phyloP scores from a whole-genome alignment of 2,797 vertebrate species.

The Onychomys arenicola region DNA sequence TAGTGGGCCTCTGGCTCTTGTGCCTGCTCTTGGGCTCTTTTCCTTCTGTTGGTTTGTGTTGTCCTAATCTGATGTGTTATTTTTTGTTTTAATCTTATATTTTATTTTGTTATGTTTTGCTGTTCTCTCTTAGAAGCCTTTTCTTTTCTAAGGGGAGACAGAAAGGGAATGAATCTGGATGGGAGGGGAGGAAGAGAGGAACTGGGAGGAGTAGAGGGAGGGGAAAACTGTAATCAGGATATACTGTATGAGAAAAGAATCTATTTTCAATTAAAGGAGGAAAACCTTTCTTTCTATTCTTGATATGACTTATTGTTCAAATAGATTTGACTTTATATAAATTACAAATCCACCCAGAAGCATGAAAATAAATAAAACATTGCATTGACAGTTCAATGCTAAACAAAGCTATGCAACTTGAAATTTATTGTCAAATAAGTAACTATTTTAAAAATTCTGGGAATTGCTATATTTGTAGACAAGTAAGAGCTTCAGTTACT shows the following conservation, averaged over 20 bases:
- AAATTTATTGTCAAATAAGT: background rate
- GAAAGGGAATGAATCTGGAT: background rate
- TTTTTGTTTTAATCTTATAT: background rate
- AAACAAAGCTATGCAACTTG: slow-evolving; percentile 20
- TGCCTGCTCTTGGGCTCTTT: background rate
- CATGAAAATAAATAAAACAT: slow-evolving; percentile 51
- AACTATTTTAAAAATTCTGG: slow-evolving; percentile 8
- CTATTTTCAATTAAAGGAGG: background rate
- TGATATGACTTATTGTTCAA: background rate
- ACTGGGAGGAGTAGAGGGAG: background rate
- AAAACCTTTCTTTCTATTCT: background rate
- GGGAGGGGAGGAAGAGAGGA: background rate
- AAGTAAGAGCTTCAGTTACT: slow-evolving; percentile 29
- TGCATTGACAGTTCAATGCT: background rate
- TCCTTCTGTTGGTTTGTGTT: background rate
- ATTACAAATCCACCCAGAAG: slow-evolving; percentile 10
- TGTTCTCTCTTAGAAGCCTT: background rate
- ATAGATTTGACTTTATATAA: background rate
- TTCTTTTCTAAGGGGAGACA: background rate
- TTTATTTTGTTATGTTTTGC: background rate
- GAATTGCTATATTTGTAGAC: slow-evolving; percentile 5
- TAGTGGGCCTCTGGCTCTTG: background rate
- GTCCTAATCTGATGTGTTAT: background rate
- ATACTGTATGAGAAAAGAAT: background rate
- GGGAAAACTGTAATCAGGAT: background rate